Percentiles rank a stretch among this genome's conserved stretches.
phyloP scores from a whole-genome alignment of 2,797 vertebrate species.

The Rachycentron canadum region DNA sequence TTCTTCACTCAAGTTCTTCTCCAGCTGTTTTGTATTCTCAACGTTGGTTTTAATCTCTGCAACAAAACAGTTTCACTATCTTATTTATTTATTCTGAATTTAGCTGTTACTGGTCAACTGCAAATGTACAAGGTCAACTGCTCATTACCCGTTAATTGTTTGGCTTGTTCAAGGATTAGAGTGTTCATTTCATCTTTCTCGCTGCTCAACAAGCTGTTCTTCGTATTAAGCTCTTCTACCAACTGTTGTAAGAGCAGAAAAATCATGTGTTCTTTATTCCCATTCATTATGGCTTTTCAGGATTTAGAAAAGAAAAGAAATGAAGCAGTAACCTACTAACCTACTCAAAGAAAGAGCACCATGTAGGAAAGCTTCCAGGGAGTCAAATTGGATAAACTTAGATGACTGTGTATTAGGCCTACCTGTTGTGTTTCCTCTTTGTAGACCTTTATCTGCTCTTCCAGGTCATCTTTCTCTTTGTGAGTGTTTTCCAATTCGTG shows the following conservation, averaged over 20 bases:
- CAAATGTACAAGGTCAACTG: background rate
- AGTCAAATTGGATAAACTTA: background rate
- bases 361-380: background rate
- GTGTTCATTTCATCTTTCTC: constrained; percentile 91
- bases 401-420: constrained; percentile 9
- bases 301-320: background rate
- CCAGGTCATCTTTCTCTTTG: constrained; percentile 87
- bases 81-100: background rate
- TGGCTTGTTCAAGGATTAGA: constrained; percentile 88
- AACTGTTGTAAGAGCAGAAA: constrained; percentile 79
- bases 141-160: constrained; percentile 89
- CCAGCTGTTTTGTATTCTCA: constrained; percentile 89
- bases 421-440: constrained; percentile 90
- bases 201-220: constrained; percentile 88
- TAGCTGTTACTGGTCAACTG: background rate
- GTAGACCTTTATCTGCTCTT: constrained; percentile 85
- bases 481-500: constrained; percentile 88
- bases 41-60: constrained; percentile 81
- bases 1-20: constrained; percentile 92
- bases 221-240: constrained; percentile 91
- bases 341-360: background rate
- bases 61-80: constrained; percentile 7
- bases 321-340: background rate
- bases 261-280: background rate
- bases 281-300: background rate